A percentile compares a stretch with the other conserved stretches of the same genome.
These are phyloP conservation scores for Mormyrus proboscirostris DNA, from an alignment of 2,797 vertebrate species.

Conservation along the genomic window DNA sequence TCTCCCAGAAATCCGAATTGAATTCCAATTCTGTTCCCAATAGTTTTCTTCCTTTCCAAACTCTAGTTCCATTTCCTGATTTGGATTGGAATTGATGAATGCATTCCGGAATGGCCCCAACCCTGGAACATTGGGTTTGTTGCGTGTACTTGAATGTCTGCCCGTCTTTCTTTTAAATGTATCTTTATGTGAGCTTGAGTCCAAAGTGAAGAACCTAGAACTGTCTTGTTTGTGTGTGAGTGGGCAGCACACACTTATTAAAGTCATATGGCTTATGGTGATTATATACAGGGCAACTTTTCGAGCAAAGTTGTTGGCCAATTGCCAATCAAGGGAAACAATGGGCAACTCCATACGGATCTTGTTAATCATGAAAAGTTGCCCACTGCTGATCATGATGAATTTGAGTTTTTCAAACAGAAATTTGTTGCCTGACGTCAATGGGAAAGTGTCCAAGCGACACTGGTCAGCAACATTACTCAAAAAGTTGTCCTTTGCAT, in stretches of 20 bases:
- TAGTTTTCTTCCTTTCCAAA: neutral
- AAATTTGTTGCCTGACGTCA: neutral
- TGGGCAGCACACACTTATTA: neutral
- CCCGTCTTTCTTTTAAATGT: neutral
- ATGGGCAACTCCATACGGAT: neutral
- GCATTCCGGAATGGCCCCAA: neutral
- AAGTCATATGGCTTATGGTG: neutral
- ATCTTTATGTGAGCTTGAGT: neutral
- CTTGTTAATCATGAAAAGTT: neutral
- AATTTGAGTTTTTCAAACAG: neutral
- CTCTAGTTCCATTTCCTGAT: neutral
- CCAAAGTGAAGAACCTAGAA: neutral
- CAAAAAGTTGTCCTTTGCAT: neutral
- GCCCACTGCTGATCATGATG: neutral
- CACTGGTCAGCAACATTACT: neutral
- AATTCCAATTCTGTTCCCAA: neutral
- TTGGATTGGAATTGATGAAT: neutral
- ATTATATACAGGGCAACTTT: neutral
- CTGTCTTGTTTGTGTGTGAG: neutral
- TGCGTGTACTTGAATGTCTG: neutral
- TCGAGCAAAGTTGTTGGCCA: neutral
- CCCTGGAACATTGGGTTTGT: neutral
- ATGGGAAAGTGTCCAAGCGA: neutral
- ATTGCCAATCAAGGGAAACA: neutral
- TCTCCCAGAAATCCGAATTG: neutral